Evolutionary conservation across 2,797 vertebrate species (phyloP), one percentile per base, ranked within the genome.

Genomic region (Acanthiza pusilla): DNA sequence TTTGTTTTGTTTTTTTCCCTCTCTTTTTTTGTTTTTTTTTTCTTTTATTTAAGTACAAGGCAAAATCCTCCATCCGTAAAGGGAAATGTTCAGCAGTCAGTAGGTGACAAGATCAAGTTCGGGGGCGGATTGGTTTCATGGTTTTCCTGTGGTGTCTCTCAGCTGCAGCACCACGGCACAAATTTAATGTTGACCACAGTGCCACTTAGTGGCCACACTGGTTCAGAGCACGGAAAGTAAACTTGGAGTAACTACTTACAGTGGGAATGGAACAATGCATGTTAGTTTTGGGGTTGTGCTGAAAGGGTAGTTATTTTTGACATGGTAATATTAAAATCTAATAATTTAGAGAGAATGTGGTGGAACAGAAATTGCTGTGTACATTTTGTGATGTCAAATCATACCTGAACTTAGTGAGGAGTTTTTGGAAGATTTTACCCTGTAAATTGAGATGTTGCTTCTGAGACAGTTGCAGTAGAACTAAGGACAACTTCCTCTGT

Each of bases 191-290:
- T 95, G 91, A 54, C 48, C 85, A 94, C 83, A 95, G 57, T 85
- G 72, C 97, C 96, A 95, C 43, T 94, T 93, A 91, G 94, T 91
- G 97, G 96, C 29, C 57, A 42, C 48, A 3, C 15, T 57, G 27
- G 13, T 19, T 80, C 72, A 67, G 29, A 61, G 32, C 71, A 63
- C 29, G 36, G 36, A 42, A 23, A 32, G 13, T 14, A 43, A 77
- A 42, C 38, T 5, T 36, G 1, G 2, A 16, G 40, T 19, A 19
- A 7, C 34, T 16, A 0, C 73, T 81, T 8, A 1, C 7, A 19
- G 18, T 10, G 38, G 26, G 55, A 76, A 30, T 0, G 1, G 20
- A 47, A 7, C 40, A n/a, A 6, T 13, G 8, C 9, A 11, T 14
- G 30, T 62, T 34, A 14, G 1, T 10, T 66, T 62, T 3, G 2